phyloP scores from a whole-genome alignment of 2,113 vertebrate genomes.

The Macquaria ambigua region DNA sequence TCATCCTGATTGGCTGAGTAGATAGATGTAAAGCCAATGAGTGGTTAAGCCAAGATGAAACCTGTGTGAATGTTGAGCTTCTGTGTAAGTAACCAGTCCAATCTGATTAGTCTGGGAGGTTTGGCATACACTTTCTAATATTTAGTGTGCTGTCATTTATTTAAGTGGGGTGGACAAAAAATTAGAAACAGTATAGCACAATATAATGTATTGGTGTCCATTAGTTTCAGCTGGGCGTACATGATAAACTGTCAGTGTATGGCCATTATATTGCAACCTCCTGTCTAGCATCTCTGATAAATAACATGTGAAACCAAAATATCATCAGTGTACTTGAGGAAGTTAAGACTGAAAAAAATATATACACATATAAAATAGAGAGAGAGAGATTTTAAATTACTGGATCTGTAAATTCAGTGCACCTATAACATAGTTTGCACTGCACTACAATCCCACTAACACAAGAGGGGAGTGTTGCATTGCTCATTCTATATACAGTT shows the following conservation, averaged over 20 bases:
- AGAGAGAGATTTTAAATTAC: not conserved
- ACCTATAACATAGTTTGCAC: constrained; percentile 14
- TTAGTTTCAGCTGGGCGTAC: too few species aligned
- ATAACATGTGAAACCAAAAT: not conserved
- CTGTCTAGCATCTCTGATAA: not conserved
- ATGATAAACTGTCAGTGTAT: not conserved
- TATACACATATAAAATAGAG: too few species aligned
- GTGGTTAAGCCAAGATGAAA: not conserved
- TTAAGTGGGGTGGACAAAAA: not conserved
- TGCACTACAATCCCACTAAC: constrained; percentile 48
- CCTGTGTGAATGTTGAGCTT: not conserved
- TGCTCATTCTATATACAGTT: not conserved
- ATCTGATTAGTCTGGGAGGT: not conserved
- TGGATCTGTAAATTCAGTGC: not conserved
- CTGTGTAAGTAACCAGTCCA: not conserved
- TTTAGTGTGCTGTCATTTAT: not conserved
- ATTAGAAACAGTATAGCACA: not conserved
- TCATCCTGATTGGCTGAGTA: not conserved
- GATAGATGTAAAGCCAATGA: not conserved
- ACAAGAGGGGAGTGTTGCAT: constrained; percentile 74
- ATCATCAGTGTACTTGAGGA: not conserved
- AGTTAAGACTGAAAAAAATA: too few species aligned
- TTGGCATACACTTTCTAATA: not conserved
- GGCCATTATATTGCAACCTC: not conserved
- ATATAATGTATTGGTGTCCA: too few species aligned